A percentile compares a stretch with the other conserved stretches of the same genome.
These are phyloP conservation scores for Trissolcus basalis DNA, from an alignment of 1,140 invertebrate species.

Conservation along the genomic window DNA sequence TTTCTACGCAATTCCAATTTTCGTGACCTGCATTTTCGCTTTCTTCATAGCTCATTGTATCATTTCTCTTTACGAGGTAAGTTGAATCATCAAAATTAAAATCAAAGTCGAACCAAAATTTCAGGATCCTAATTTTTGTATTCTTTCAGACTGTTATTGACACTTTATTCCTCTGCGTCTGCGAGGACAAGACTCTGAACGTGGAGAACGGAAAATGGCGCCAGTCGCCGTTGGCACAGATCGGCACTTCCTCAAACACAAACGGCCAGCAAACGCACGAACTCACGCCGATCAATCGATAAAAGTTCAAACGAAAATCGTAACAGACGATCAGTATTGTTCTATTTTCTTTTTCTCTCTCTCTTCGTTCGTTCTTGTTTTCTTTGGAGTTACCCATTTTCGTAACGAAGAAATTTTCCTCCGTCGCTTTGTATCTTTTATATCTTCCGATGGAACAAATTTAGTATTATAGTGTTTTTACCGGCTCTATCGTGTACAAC, in stretches of 20 bases:
- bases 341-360: neutral
- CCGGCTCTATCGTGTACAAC: too few relatives aligned
- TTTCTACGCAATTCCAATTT: slow-evolving; percentile 90
- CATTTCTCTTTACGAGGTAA: slow-evolving; percentile 95
- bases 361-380: neutral
- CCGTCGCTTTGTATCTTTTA: too few relatives aligned
- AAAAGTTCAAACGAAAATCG: slow-evolving; percentile 19
- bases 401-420: too few relatives aligned
- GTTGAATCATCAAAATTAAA: too few relatives aligned
- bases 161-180: slow-evolving; percentile 95
- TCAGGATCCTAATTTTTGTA: slow-evolving; percentile 16
- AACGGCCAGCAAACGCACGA: slow-evolving; percentile 74
- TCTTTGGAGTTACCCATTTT: too few relatives aligned
- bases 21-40: slow-evolving; percentile 91
- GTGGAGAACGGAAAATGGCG: slow-evolving; percentile 81
- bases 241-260: slow-evolving; percentile 67
- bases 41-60: slow-evolving; percentile 96
- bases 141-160: slow-evolving; percentile 92
- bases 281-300: slow-evolving; percentile 70
- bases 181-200: slow-evolving; percentile 86
- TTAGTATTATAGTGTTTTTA: too few relatives aligned
- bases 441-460: too few relatives aligned
- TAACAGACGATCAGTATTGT: neutral
- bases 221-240: slow-evolving; percentile 79
- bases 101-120: too few relatives aligned